These are phyloP conservation scores for Planococcus citri DNA, from an alignment of 1,140 invertebrate genomes.

Conservation along the genomic window DNA sequence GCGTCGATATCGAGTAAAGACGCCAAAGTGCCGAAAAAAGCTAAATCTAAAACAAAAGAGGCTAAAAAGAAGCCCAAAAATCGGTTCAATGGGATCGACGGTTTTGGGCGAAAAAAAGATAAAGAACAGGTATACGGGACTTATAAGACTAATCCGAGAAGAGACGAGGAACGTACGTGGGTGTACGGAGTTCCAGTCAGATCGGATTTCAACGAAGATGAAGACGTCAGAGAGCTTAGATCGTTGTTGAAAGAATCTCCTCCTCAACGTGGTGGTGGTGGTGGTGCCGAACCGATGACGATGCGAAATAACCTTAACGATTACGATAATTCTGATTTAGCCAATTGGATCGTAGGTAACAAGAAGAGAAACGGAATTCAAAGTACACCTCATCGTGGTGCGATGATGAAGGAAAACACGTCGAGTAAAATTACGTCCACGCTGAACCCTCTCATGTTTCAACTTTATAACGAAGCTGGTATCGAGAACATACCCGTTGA, in stretches of 20 bases:
- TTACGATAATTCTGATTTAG: background rate
- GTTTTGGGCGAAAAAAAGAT: conserved; percentile 1
- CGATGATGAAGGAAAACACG: background rate
- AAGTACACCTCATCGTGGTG: too few relatives aligned
- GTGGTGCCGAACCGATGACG: too few relatives aligned
- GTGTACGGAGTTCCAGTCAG: background rate
- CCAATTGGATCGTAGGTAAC: background rate
- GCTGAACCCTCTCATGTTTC: background rate
- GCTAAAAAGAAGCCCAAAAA: background rate
- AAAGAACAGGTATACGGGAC: conserved; percentile 9
- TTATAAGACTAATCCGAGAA: background rate
- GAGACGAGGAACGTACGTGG: background rate
- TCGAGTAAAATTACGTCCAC: background rate
- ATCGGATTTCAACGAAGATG: background rate
- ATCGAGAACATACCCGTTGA: background rate
- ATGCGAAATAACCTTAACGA: too few relatives aligned
- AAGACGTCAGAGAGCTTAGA: background rate
- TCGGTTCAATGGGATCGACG: background rate
- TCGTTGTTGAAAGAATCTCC: background rate
- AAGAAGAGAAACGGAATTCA: background rate
- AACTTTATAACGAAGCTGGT: conserved; percentile 5
- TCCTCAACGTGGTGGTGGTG: too few relatives aligned
- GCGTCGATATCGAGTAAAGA: background rate
- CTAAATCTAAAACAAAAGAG: background rate
- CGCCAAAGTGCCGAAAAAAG: background rate